Evolutionary conservation across 2,888 invertebrate species (phyloP).

Genomic region (Iselma pallidipennis): DNA sequence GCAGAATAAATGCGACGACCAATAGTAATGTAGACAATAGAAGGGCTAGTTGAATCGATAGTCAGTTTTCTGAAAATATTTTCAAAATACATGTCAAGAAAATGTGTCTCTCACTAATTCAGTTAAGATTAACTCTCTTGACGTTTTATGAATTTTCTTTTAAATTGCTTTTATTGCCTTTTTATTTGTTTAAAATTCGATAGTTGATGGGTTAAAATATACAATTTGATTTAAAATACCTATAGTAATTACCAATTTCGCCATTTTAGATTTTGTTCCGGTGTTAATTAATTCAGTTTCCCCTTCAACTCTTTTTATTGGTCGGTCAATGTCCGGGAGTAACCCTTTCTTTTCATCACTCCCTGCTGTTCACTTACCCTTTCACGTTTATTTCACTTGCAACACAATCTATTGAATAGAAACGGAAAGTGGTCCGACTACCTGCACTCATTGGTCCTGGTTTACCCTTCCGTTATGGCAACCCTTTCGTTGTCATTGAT

Average conservation of each 20-base stretch:
- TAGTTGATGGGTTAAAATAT: too few relatives aligned
- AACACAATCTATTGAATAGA: conserved; percentile 5
- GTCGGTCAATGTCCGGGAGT: conserved; percentile 20
- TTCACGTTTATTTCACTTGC: conserved; percentile 7
- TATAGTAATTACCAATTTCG: too few relatives aligned
- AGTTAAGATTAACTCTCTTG: too few relatives aligned
- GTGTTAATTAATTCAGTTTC: conserved; percentile 39
- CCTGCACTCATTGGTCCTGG: conserved; percentile 23
- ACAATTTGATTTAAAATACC: too few relatives aligned
- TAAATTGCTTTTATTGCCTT: too few relatives aligned
- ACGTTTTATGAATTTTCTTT: too few relatives aligned
- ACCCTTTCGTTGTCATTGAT: conserved; percentile 22
- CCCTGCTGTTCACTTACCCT: conserved; percentile 9
- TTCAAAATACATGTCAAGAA: too few relatives aligned
- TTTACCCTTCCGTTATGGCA: conserved; percentile 27
- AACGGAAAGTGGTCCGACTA: conserved; percentile 21
- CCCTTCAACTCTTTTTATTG: conserved; percentile 42
- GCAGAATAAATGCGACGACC: conserved; percentile 30
- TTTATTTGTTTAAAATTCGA: too few relatives aligned
- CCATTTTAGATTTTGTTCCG: background rate
- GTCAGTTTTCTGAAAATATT: conserved; percentile 21
- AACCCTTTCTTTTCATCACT: conserved; percentile 15
- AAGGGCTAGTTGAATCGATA: conserved; percentile 39
- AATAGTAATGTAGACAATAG: conserved; percentile 33
- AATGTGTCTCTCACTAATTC: too few relatives aligned